Evolutionary conservation across 1,140 invertebrate species (phyloP).

Genomic region (Meloidogyne hapla): DNA sequence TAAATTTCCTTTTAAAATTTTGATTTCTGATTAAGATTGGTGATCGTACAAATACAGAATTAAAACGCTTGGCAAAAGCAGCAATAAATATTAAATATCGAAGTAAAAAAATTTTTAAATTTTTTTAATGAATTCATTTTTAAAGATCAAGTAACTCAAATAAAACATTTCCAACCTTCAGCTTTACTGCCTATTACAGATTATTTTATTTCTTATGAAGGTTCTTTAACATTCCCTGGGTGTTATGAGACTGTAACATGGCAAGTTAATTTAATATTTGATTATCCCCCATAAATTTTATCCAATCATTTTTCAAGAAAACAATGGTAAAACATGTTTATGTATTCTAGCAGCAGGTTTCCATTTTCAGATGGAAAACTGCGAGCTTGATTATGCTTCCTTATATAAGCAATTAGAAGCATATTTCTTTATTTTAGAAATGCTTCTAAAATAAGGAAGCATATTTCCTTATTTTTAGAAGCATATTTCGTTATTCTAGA

Average conservation of each 20-base stretch:
- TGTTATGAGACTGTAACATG: conserved; percentile 70
- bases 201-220: conserved; percentile 94
- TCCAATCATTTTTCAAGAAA: conserved; percentile 67
- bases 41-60: conserved; percentile 49
- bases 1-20: not conserved
- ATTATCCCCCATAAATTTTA: too few species aligned
- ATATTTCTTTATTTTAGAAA: too few species aligned
- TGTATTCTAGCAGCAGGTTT: too few species aligned
- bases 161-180: conserved; percentile 64
- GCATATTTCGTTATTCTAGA: too few species aligned
- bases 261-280: too few species aligned
- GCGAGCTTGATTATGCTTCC: too few species aligned
- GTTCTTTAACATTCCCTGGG: conserved; percentile 84
- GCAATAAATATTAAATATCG: conserved; percentile 60
- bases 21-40: conserved; percentile 50
- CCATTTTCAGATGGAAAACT: too few species aligned
- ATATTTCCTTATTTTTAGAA: too few species aligned
- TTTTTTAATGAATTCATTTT: not conserved
- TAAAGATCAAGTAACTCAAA: conserved; percentile 42
- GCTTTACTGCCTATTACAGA: conserved; percentile 81
- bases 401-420: too few species aligned
- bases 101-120: conserved; percentile 40
- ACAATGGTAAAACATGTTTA: too few species aligned
- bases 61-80: conserved; percentile 54
- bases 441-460: too few species aligned